Evolutionary conservation across 1,140 invertebrate species (phyloP).

Genomic region (Paraescarpia echinospica): DNA sequence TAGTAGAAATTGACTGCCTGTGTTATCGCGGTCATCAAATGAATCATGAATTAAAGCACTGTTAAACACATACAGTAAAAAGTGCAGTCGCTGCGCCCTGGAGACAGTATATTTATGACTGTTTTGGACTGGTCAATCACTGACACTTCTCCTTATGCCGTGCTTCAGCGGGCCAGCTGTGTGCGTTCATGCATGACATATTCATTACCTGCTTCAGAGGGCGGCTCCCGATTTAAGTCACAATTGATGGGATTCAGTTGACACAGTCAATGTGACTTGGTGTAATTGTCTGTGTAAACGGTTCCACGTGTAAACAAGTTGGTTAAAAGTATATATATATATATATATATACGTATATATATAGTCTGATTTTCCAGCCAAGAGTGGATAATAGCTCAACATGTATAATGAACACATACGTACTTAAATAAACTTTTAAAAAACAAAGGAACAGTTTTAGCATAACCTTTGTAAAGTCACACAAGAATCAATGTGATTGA

Average conservation of each 20-base stretch:
- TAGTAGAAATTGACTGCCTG: background rate
- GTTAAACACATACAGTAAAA: background rate
- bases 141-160: no score
- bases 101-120: background rate
- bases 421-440: background rate
- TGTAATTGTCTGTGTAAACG: no score
- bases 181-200: background rate
- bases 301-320: no score
- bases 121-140: background rate
- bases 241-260: background rate
- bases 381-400: background rate
- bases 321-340: no score
- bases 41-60: background rate
- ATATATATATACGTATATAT: no score
- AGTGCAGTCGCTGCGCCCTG: background rate
- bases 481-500: background rate
- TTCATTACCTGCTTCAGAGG: background rate
- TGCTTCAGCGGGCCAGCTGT: background rate
- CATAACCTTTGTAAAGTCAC: background rate
- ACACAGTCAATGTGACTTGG: background rate
- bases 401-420: background rate
- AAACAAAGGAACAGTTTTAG: background rate
- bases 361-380: background rate
- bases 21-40: background rate
- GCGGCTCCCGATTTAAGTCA: background rate